phyloP scores from a whole-genome alignment of 1,140 invertebrate species.

The Drosophila virilis region DNA sequence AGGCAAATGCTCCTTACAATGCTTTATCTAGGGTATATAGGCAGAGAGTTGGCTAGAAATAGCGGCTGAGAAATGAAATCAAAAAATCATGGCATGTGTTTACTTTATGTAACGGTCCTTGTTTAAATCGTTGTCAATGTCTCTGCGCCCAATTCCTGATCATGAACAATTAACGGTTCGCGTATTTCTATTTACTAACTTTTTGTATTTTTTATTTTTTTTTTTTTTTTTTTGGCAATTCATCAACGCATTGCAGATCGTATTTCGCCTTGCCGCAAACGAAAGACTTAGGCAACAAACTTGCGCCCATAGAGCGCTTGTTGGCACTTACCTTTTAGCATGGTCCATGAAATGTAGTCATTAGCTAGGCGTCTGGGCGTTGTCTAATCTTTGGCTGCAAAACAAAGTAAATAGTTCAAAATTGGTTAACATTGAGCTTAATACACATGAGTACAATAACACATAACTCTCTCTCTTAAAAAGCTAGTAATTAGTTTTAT shows the following conservation, averaged over 20 bases:
- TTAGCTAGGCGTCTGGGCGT: constrained; percentile 9
- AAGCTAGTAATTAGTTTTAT: constrained; percentile 26
- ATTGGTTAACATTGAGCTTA: constrained; percentile 20
- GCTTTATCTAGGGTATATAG: too few relatives aligned
- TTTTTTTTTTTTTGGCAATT: constrained; percentile 34
- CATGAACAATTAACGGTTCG: constrained; percentile 47
- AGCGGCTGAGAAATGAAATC: constrained; percentile 19
- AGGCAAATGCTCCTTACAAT: too few relatives aligned
- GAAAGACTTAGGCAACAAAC: constrained; percentile 58
- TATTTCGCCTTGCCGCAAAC: constrained; percentile 19
- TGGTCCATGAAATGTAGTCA: constrained; percentile 32
- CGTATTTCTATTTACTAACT: constrained; percentile 3
- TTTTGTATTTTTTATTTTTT: neutral
- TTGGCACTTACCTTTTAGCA: constrained; percentile 40
- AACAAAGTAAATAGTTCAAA: constrained; percentile 6
- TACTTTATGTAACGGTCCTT: constrained; percentile 75
- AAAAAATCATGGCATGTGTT: constrained; percentile 22
- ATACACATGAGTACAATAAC: neutral
- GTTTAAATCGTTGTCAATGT: constrained; percentile 50
- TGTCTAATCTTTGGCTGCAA: constrained; percentile 47
- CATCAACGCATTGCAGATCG: constrained; percentile 27
- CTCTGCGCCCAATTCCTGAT: constrained; percentile 22
- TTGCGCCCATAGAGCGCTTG: neutral
- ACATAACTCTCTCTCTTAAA: neutral
- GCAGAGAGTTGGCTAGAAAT: constrained; percentile 3